A percentile compares a stretch with the other conserved stretches of the same genome.
Evolutionary conservation across 2,888 invertebrate species (phyloP).

Genomic region (Smittia sp.): DNA sequence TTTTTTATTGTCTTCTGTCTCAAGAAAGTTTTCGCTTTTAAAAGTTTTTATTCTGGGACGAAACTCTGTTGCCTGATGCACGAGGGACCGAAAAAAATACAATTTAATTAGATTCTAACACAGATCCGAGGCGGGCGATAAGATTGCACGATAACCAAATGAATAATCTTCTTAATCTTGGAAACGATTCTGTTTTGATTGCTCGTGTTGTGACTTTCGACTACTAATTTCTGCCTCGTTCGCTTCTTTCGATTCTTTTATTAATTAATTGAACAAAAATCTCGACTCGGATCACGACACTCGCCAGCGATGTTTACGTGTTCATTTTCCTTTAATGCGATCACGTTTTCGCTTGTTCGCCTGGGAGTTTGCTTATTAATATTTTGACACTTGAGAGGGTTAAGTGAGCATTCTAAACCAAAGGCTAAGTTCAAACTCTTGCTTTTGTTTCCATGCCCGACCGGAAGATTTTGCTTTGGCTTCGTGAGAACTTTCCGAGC

Average conservation of each 20-base stretch:
- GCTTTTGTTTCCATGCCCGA: too few species aligned
- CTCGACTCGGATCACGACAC: not conserved
- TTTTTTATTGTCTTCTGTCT: not conserved
- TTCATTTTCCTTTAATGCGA: not conserved
- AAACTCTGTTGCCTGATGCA: constrained; percentile 13
- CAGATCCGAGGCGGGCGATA: not conserved
- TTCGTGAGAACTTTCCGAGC: not conserved
- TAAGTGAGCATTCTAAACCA: not conserved
- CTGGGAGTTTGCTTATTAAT: not conserved
- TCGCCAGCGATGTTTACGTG: not conserved
- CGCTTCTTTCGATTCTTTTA: not conserved
- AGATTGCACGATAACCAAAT: constrained; percentile 13
- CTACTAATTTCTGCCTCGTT: not conserved
- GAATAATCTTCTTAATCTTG: constrained; percentile 10
- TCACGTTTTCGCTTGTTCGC: not conserved
- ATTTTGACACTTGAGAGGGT: constrained; percentile 8
- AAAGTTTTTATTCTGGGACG: not conserved
- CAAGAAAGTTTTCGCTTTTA: not conserved
- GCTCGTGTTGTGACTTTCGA: not conserved
- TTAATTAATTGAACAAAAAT: constrained; percentile 5
- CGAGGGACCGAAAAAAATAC: not conserved
- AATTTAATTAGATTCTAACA: constrained; percentile 28
- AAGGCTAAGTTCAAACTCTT: not conserved
- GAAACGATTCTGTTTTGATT: not conserved
- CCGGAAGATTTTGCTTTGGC: too few species aligned